phyloP scores from a whole-genome alignment of 2,113 vertebrate species.

The Mesembrinibis cayennensis region DNA sequence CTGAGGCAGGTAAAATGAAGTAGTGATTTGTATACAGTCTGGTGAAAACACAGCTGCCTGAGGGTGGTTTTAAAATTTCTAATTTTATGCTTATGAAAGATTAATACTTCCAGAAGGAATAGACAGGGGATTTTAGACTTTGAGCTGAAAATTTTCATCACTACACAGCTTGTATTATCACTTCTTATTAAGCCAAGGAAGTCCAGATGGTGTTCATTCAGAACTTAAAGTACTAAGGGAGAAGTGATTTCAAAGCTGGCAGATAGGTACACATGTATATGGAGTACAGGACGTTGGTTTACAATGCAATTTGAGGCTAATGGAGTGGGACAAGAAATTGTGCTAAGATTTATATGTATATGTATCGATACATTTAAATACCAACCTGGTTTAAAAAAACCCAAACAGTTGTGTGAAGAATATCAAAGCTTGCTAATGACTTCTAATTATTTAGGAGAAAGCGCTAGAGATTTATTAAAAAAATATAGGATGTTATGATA shows the following conservation, averaged over 20 bases:
- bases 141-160: neutral
- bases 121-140: neutral
- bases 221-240: neutral
- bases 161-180: neutral
- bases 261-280: neutral
- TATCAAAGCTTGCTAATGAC: neutral
- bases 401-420: neutral
- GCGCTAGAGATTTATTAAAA: neutral
- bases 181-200: neutral
- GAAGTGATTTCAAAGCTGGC: neutral
- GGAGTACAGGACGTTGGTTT: neutral
- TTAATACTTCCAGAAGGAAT: neutral
- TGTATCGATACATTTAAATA: neutral
- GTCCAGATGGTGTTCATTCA: conserved; percentile 46
- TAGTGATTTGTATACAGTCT: neutral
- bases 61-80: neutral
- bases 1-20: neutral
- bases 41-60: neutral
- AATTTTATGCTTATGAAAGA: neutral
- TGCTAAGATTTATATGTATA: neutral
- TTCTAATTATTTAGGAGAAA: neutral
- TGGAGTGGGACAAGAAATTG: neutral
- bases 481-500: neutral
- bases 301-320: neutral
- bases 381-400: neutral